Conservation (phyloP, 2,888 invertebrate genomes). For the Corythucha ciliata region DNA sequence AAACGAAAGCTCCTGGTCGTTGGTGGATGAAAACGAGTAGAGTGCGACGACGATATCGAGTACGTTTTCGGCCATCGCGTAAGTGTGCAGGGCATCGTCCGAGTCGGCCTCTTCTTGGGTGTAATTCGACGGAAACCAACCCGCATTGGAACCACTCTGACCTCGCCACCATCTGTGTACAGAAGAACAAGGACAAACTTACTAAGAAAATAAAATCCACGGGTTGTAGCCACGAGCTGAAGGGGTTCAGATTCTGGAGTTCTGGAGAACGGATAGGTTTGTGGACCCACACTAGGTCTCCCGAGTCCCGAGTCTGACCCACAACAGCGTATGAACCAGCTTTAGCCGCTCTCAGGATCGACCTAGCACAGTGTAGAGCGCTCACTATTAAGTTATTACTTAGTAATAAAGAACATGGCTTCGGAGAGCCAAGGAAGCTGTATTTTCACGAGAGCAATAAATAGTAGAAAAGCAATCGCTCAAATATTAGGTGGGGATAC, state of each 20-base stretch:
- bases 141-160: slow-evolving; percentile 58
- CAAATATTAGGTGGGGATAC: not conserved
- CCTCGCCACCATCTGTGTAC: slow-evolving; percentile 86
- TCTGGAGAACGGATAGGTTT: too few relatives aligned
- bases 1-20: slow-evolving; percentile 91
- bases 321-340: not conserved
- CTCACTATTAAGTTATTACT: too few relatives aligned
- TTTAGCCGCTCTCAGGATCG: too few relatives aligned
- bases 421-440: not conserved
- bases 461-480: slow-evolving; percentile 1
- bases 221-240: too few relatives aligned
- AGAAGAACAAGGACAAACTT: not conserved
- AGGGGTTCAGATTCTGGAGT: too few relatives aligned
- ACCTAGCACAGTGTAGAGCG: too few relatives aligned
- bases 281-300: too few relatives aligned
- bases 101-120: slow-evolving; percentile 78
- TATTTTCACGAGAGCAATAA: not conserved
- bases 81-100: slow-evolving; percentile 81
- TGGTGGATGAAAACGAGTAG: slow-evolving; percentile 87
- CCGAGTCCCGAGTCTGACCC: too few relatives aligned
- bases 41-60: slow-evolving; percentile 91
- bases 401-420: not conserved
- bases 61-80: slow-evolving; percentile 91
- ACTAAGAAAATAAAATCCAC: too few relatives aligned
- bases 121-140: slow-evolving; percentile 99